phyloP scores from a whole-genome alignment of 2,113 vertebrate genomes.

The Emydura subglobosa region DNA sequence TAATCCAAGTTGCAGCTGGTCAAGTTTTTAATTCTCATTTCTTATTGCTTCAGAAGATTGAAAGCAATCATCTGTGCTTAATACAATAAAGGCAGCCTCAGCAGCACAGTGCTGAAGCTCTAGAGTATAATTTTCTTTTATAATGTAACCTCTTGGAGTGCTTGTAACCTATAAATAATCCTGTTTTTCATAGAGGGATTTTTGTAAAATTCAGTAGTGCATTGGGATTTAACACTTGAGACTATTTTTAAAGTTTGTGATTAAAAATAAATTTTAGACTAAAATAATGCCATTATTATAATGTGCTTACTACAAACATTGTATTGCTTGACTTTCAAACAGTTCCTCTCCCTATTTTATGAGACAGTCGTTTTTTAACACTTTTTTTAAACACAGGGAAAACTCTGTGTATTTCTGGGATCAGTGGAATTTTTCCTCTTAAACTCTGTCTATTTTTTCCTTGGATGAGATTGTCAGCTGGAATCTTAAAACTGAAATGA shows the following conservation, averaged over 20 bases:
- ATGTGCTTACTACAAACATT: slow-evolving; percentile 44
- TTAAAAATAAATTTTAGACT: slow-evolving; percentile 64
- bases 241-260: slow-evolving; percentile 67
- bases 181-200: not conserved
- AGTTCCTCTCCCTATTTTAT: slow-evolving; percentile 41
- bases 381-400: not conserved
- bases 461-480: not conserved
- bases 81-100: slow-evolving; percentile 45
- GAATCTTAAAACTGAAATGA: slow-evolving; percentile 23
- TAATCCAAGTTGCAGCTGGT: slow-evolving; percentile 74
- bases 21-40: slow-evolving; percentile 68
- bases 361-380: slow-evolving; percentile 30
- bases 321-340: slow-evolving; percentile 57
- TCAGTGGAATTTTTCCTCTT: slow-evolving; percentile 10
- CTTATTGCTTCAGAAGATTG: slow-evolving; percentile 68
- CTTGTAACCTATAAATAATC: slow-evolving; percentile 66
- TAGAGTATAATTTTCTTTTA: slow-evolving; percentile 55
- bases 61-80: slow-evolving; percentile 49
- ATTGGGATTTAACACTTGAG: slow-evolving; percentile 64
- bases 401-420: not conserved
- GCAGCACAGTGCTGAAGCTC: slow-evolving; percentile 19
- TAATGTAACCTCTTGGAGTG: slow-evolving; percentile 57
- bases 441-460: slow-evolving; percentile 29
- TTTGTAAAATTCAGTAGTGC: not conserved
- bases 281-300: slow-evolving; percentile 55